These are phyloP conservation scores for Scaeva pyrastri DNA, from an alignment of 2,888 invertebrate genomes.

Conservation along the genomic window DNA sequence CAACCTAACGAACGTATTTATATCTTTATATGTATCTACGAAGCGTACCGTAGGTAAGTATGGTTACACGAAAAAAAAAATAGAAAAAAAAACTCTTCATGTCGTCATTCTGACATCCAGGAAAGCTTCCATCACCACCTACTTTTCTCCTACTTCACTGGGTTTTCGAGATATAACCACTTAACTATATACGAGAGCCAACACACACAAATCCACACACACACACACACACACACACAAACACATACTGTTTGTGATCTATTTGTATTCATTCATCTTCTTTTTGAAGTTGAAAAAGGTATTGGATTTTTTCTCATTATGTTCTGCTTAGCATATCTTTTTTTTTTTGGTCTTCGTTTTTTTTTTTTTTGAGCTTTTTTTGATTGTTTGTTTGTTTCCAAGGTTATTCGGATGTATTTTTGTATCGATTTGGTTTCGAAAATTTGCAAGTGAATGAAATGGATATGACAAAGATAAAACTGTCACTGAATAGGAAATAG, in stretches of 20 bases:
- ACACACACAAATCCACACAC: too few relatives aligned
- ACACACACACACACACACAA: neutral
- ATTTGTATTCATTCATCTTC: constrained; percentile 55
- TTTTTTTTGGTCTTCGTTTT: neutral
- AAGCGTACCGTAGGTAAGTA: constrained; percentile 12
- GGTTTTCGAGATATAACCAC: constrained; percentile 48
- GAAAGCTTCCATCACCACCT: constrained; percentile 22
- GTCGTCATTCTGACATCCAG: constrained; percentile 37
- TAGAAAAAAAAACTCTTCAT: constrained; percentile 22
- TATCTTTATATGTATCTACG: neutral
- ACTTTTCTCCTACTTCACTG: constrained; percentile 28
- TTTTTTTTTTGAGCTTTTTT: too few relatives aligned
- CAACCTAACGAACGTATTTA: constrained; percentile 28
- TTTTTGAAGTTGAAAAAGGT: constrained; percentile 47
- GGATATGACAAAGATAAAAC: neutral
- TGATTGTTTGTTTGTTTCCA: constrained; percentile 21
- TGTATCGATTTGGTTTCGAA: constrained; percentile 37
- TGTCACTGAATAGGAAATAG: constrained; percentile 1
- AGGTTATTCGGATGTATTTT: constrained; percentile 40
- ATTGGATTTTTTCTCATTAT: constrained; percentile 44
- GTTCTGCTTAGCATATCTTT: constrained; percentile 25
- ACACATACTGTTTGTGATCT: constrained; percentile 34
- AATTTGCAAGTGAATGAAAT: constrained; percentile 34
- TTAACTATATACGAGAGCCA: constrained; percentile 14
- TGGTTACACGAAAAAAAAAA: constrained; percentile 20